These are phyloP conservation scores for Nothocercus nigrocapillus DNA, from an alignment of 2,113 vertebrate genomes.

Conservation along the genomic window DNA sequence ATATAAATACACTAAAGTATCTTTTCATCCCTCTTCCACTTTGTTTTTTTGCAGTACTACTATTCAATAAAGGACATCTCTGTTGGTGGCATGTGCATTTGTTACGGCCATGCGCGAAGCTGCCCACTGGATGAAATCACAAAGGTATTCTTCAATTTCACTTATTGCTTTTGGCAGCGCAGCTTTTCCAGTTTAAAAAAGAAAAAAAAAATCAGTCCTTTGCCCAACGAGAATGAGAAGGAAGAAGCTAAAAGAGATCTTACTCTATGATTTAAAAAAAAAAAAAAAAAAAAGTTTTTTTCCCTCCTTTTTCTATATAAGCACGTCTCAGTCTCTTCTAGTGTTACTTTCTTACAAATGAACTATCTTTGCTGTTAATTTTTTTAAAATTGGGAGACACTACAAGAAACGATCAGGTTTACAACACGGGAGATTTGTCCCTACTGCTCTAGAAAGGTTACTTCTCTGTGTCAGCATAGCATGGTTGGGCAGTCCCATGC, in stretches of 20 bases:
- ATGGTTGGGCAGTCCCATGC: background rate
- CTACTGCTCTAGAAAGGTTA: background rate
- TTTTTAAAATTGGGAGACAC: background rate
- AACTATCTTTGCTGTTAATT: background rate
- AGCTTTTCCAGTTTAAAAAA: background rate
- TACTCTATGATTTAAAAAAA: background rate
- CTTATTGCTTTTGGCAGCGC: background rate
- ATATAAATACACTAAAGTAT: background rate
- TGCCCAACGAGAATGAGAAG: background rate
- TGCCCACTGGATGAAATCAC: slow-evolving; percentile 88
- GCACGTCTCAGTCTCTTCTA: background rate
- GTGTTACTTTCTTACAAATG: background rate
- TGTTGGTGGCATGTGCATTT: slow-evolving; percentile 96
- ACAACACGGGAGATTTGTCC: background rate
- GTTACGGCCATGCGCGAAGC: slow-evolving; percentile 92
- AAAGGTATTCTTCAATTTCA: slow-evolving; percentile 76
- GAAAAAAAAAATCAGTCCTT: background rate
- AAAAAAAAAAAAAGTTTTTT: background rate
- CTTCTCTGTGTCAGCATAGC: background rate
- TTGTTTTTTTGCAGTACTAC: slow-evolving; percentile 84
- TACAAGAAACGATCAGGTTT: background rate
- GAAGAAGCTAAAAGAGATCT: background rate
- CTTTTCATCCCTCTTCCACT: background rate
- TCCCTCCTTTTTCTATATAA: background rate
- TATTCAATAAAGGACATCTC: slow-evolving; percentile 97